phyloP scores from a whole-genome alignment of 2,797 vertebrate genomes.

The Hyperoplus lanceolatus region DNA sequence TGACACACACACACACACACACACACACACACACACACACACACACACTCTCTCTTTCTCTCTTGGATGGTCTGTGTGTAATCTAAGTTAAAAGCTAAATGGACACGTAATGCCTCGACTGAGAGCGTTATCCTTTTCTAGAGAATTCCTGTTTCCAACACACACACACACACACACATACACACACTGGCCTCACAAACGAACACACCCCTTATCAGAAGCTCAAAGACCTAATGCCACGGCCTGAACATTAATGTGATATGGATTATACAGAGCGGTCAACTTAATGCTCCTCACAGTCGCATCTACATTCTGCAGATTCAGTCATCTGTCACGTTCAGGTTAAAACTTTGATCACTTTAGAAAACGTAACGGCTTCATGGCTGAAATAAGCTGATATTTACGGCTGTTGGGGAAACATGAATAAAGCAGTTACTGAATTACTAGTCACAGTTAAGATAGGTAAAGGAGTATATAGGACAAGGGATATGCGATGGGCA shows the following conservation, averaged over 20 bases:
- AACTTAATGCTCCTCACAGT: conserved; percentile 50
- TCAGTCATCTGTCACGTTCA: conserved; percentile 40
- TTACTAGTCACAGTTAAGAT: too few species aligned
- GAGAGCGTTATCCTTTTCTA: conserved; percentile 81
- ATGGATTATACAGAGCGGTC: conserved; percentile 69
- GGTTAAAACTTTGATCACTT: background rate
- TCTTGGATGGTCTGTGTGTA: conserved; percentile 63
- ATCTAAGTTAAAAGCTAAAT: conserved; percentile 88
- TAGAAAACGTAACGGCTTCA: background rate
- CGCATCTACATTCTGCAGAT: conserved; percentile 22
- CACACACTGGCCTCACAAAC: conserved; percentile 18
- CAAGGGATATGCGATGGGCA: too few species aligned
- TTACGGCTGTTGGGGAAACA: background rate
- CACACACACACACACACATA: conserved; percentile 37
- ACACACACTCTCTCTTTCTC: conserved; percentile 21
- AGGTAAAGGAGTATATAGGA: too few species aligned
- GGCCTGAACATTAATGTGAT: conserved; percentile 64
- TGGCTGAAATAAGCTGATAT: background rate
- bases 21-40: conserved; percentile 42
- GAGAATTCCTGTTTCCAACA: conserved; percentile 69
- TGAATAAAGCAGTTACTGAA: background rate
- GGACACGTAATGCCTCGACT: conserved; percentile 83
- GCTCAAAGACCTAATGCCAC: conserved; percentile 59
- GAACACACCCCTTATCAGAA: conserved; percentile 42
- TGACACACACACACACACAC: conserved; percentile 28